A percentile compares a stretch with the other conserved stretches of the same genome.
phyloP scores from a whole-genome alignment of 2,113 vertebrate genomes.

The Mellivora capensis region DNA sequence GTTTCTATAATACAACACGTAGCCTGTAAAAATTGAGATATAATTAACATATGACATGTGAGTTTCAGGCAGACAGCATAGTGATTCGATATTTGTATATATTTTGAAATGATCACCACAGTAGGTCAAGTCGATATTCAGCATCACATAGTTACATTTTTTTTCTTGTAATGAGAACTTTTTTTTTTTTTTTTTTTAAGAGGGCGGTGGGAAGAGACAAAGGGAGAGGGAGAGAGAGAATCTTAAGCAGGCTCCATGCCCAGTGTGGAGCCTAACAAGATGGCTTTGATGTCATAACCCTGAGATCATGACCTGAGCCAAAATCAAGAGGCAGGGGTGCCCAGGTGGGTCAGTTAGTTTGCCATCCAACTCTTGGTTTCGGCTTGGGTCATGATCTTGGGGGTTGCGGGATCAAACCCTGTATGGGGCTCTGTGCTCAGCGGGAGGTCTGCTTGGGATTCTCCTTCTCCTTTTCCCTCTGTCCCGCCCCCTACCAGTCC shows the following conservation, averaged over 20 bases:
- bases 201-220: neutral
- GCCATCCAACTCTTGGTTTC: neutral
- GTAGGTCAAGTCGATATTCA: neutral
- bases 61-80: neutral
- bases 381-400: neutral
- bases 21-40: neutral
- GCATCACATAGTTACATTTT: neutral
- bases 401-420: neutral
- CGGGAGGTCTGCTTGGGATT: neutral
- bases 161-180: neutral
- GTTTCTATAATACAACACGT: neutral
- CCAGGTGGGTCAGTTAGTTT: neutral
- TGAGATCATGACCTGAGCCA: neutral
- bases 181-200: neutral
- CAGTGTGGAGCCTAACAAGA: neutral
- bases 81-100: neutral
- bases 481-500: fast-evolving
- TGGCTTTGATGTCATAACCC: neutral
- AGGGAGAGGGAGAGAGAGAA: neutral
- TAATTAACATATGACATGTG: neutral
- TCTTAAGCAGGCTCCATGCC: neutral
- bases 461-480: neutral
- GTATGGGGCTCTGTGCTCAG: neutral
- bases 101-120: neutral
- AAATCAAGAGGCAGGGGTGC: neutral